Conservation (phyloP, 2,113 vertebrate species). For the Prochilodus magdalenae region DNA sequence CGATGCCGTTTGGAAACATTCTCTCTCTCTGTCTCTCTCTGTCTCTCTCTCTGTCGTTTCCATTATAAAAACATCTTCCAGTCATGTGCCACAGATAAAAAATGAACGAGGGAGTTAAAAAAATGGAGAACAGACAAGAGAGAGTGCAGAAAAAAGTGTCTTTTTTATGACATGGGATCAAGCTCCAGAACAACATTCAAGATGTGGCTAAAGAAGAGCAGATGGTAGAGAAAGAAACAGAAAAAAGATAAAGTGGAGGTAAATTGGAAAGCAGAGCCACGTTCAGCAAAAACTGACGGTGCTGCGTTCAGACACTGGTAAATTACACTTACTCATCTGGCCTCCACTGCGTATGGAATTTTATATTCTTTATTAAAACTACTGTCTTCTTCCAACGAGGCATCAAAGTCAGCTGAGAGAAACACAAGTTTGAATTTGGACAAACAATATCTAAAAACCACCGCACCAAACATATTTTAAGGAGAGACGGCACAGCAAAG, state of each 20-base stretch:
- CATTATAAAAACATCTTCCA: constrained; percentile 69
- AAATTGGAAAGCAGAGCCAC: constrained; percentile 14
- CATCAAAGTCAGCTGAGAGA: not conserved
- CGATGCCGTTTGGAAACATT: constrained; percentile 46
- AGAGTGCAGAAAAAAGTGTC: constrained; percentile 50
- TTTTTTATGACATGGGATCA: constrained; percentile 76
- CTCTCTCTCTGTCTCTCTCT: constrained; percentile 9
- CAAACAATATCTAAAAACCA: too few species aligned
- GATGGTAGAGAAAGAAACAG: constrained; percentile 66
- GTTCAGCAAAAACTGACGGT: not conserved
- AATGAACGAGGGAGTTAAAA: constrained; percentile 10
- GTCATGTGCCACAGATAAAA: constrained; percentile 43
- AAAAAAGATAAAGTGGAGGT: not conserved
- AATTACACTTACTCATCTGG: not conserved
- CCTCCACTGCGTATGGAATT: not conserved
- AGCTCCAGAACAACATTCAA: constrained; percentile 71
- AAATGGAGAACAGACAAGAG: constrained; percentile 1
- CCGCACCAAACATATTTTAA: too few species aligned
- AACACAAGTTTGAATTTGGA: not conserved
- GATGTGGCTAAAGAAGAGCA: constrained; percentile 79
- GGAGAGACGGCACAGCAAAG: too few species aligned
- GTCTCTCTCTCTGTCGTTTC: constrained; percentile 40
- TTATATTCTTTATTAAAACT: not conserved
- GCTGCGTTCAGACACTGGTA: not conserved
- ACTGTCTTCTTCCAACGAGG: not conserved